A percentile compares a stretch with the other conserved stretches of the same genome.
These are phyloP conservation scores for Cinclus cinclus DNA, from an alignment of 2,113 vertebrate genomes.

Conservation along the genomic window DNA sequence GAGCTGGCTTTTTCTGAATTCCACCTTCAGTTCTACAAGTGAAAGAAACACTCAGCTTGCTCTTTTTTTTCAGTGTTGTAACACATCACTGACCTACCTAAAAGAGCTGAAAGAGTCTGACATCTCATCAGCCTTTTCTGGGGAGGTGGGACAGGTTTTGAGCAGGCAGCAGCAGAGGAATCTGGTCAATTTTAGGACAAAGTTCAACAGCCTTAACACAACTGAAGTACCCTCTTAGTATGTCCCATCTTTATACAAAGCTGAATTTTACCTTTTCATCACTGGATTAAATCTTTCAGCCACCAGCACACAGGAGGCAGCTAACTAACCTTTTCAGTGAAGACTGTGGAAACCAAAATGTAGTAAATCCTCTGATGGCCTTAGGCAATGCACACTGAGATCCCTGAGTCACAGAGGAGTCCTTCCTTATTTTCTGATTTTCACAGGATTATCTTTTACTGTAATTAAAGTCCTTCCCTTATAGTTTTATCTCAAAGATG, in stretches of 20 bases:
- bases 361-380: background rate
- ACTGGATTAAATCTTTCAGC: background rate
- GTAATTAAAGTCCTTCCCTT: background rate
- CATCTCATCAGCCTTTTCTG: background rate
- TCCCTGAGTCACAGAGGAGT: background rate
- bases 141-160: background rate
- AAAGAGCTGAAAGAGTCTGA: background rate
- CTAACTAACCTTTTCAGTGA: background rate
- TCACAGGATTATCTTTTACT: background rate
- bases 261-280: background rate
- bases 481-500: background rate
- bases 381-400: background rate
- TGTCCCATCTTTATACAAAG: background rate
- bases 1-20: background rate
- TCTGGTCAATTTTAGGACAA: background rate
- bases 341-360: background rate
- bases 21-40: background rate
- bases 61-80: background rate
- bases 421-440: background rate
- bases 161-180: background rate
- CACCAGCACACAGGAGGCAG: background rate
- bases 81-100: background rate
- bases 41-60: background rate
- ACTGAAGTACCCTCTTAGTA: background rate
- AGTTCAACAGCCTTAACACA: background rate